A percentile compares a stretch with the other conserved stretches of the same genome.
These are phyloP conservation scores for Aphyosemion australe DNA, from an alignment of 2,113 vertebrate genomes.

Conservation along the genomic window DNA sequence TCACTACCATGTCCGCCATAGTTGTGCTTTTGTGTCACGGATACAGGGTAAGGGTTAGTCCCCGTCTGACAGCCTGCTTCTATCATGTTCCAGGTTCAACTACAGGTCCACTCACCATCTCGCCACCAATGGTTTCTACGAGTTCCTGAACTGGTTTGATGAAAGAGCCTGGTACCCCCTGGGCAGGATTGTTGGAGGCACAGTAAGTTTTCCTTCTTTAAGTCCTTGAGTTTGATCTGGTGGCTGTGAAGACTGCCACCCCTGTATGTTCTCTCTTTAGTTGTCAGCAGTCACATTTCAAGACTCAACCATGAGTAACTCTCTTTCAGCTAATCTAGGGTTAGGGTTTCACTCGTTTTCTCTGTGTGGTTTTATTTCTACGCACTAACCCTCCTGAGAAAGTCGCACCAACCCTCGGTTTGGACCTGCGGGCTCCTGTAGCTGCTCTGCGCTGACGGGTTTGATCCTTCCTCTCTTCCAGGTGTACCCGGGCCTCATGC, in stretches of 20 bases:
- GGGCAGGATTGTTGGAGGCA: constrained; percentile 98
- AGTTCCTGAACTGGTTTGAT: constrained; percentile 99
- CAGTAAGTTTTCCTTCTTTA: constrained; percentile 83
- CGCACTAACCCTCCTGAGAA: too few species aligned
- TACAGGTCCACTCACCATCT: constrained; percentile 99
- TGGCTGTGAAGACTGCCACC: neutral
- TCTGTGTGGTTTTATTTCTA: too few species aligned
- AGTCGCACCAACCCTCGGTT: too few species aligned
- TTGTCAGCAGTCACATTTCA: neutral
- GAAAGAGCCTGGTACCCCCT: constrained; percentile 99
- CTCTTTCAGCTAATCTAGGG: neutral
- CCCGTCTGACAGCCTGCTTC: neutral
- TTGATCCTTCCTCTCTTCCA: constrained; percentile 48
- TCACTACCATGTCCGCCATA: too few species aligned
- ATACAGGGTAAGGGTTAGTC: too few species aligned
- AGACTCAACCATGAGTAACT: neutral
- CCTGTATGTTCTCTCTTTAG: neutral
- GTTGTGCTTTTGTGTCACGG: too few species aligned
- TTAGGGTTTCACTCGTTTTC: too few species aligned
- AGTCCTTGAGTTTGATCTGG: neutral
- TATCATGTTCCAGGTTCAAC: constrained; percentile 88
- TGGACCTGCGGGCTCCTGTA: too few species aligned
- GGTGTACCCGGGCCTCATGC: constrained; percentile 96
- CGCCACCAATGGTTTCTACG: constrained; percentile 97
- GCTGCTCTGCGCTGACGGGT: neutral